Conservation (phyloP, 2,888 invertebrate genomes). For the Plemyria rubiginata region DNA sequence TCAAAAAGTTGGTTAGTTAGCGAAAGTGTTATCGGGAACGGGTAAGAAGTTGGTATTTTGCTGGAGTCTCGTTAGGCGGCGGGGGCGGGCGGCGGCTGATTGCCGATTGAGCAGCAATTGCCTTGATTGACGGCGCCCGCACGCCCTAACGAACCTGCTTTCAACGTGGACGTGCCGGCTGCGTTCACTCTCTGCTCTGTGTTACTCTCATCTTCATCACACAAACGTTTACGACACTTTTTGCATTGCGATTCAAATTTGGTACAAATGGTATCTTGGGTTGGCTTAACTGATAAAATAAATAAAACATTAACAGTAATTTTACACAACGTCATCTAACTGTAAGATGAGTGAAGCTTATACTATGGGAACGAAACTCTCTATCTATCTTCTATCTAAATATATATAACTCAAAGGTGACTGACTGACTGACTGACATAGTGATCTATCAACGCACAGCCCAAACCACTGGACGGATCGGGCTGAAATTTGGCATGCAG, state of each 20-base stretch:
- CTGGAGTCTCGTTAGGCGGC: slow-evolving; percentile 71
- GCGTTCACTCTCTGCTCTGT: slow-evolving; percentile 31
- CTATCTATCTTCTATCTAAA: no score
- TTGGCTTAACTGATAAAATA: not conserved
- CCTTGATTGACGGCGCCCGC: slow-evolving; percentile 82
- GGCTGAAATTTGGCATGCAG: no score
- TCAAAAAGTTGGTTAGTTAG: slow-evolving; percentile 54
- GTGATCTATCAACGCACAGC: no score
- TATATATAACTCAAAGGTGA: no score
- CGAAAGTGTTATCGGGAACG: slow-evolving; percentile 61
- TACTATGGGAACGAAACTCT: no score
- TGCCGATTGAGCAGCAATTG: slow-evolving; percentile 85
- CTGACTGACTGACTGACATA: no score
- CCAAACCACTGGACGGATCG: no score
- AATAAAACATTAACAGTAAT: no score
- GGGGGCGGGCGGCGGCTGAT: slow-evolving; percentile 68
- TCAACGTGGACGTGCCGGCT: slow-evolving; percentile 70
- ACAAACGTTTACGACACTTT: slow-evolving; percentile 19
- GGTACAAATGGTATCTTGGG: not conserved
- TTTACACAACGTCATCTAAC: no score
- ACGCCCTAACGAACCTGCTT: slow-evolving; percentile 82
- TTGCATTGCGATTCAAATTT: slow-evolving; percentile 2
- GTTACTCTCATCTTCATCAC: slow-evolving; percentile 27
- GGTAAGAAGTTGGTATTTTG: slow-evolving; percentile 75
- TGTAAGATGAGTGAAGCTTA: no score